Evolutionary conservation across 2,797 vertebrate species (phyloP).

Genomic region (Sebastes nivosus): DNA sequence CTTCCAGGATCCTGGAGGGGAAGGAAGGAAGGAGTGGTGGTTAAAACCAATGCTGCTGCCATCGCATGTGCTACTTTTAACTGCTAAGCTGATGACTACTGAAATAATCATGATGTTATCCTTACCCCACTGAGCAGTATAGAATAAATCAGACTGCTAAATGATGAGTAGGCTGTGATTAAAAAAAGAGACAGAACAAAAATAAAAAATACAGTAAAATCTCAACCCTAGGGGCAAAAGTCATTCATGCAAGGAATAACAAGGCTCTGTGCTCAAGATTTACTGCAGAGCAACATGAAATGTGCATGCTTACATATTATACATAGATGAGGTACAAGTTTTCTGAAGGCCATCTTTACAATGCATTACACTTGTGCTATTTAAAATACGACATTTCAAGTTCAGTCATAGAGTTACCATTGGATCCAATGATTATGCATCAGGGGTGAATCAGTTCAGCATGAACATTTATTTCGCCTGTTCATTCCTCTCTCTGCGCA

Average conservation of each 20-base stretch:
- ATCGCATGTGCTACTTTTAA: conserved; percentile 44
- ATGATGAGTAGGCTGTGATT: not conserved
- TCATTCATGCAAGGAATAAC: not conserved
- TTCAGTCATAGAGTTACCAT: not conserved
- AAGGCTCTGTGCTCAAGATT: not conserved
- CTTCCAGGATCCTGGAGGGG: conserved; percentile 54
- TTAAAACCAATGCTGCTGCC: not conserved
- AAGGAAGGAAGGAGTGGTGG: conserved; percentile 19
- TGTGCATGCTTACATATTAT: not conserved
- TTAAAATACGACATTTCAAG: not conserved
- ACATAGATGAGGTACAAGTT: not conserved
- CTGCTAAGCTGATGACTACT: conserved; percentile 45
- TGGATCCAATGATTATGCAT: not conserved
- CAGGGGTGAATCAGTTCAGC: not conserved
- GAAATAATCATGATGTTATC: conserved; percentile 66
- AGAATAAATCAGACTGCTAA: not conserved
- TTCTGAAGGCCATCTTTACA: not conserved
- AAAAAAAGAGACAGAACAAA: not conserved
- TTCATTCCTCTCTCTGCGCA: conserved; percentile 6
- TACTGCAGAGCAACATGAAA: not conserved
- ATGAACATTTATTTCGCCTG: not conserved
- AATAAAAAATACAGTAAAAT: not conserved
- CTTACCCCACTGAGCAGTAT: conserved; percentile 26
- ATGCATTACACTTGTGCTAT: not conserved
- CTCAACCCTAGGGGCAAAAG: not conserved